A percentile compares a stretch with the other conserved stretches of the same genome.
These are phyloP conservation scores for Palloptera scutellata DNA, from an alignment of 2,888 invertebrate species.

Conservation along the genomic window DNA sequence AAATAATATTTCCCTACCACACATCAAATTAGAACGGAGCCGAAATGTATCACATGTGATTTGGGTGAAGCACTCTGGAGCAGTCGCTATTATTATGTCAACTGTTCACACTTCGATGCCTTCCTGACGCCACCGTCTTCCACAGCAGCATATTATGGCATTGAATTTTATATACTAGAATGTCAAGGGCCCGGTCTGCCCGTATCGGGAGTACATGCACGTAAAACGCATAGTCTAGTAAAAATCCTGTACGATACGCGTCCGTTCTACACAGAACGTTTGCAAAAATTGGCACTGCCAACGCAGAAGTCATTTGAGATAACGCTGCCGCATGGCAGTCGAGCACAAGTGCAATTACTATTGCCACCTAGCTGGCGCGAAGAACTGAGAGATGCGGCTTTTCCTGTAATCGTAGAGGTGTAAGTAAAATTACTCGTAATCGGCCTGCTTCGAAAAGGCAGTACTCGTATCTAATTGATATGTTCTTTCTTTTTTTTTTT, in stretches of 20 bases:
- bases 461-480: not conserved
- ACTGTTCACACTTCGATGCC: conserved; percentile 87
- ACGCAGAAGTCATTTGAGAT: conserved; percentile 84
- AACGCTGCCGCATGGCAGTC: conserved; percentile 82
- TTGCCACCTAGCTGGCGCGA: conserved; percentile 90
- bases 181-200: conserved; percentile 94
- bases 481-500: conserved; percentile 34
- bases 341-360: conserved; percentile 86
- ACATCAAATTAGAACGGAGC: conserved; percentile 67
- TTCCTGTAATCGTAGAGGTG: conserved; percentile 89
- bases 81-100: conserved; percentile 80
- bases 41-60: conserved; percentile 88
- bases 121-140: conserved; percentile 70
- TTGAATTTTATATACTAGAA: conserved; percentile 76
- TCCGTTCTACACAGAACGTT: conserved; percentile 71
- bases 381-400: conserved; percentile 84
- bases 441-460: not conserved
- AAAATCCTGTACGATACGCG: conserved; percentile 80
- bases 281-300: conserved; percentile 83
- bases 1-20: conserved; percentile 3
- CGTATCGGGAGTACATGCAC: conserved; percentile 79
- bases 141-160: conserved; percentile 59
- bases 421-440: conserved; percentile 66
- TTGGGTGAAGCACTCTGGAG: conserved; percentile 78
- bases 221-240: conserved; percentile 78